phyloP scores from a whole-genome alignment of 2,888 invertebrate species.

The Drosophila mimetica region DNA sequence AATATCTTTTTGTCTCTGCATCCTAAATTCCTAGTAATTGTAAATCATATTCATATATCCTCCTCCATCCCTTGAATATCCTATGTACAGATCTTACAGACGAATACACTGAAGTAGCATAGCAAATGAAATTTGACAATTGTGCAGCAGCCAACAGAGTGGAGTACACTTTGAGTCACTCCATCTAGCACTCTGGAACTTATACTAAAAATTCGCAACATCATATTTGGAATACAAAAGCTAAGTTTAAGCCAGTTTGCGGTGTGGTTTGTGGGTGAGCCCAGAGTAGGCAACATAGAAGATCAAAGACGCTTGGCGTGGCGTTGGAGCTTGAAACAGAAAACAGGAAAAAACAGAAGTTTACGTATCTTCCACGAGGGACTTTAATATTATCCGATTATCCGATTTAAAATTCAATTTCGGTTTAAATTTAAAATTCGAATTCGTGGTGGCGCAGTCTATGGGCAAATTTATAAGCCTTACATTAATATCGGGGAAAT shows the following conservation, averaged over 20 bases:
- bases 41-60: slow-evolving; percentile 29
- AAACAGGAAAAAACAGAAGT: not conserved
- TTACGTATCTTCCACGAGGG: slow-evolving; percentile 6
- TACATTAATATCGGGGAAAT: slow-evolving; percentile 10
- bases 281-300: slow-evolving; percentile 16
- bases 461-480: slow-evolving; percentile 13
- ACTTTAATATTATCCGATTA: not conserved
- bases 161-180: slow-evolving; percentile 22
- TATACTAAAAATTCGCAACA: slow-evolving; percentile 28
- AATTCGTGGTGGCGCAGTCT: slow-evolving; percentile 34
- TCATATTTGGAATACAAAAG: slow-evolving; percentile 31
- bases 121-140: slow-evolving; percentile 21
- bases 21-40: slow-evolving; percentile 20
- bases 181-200: slow-evolving; percentile 15
- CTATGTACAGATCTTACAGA: slow-evolving; percentile 34
- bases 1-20: slow-evolving; percentile 28
- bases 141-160: slow-evolving; percentile 27
- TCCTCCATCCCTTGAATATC: slow-evolving; percentile 17
- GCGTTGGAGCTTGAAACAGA: not conserved
- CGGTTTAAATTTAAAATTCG: slow-evolving; percentile 5
- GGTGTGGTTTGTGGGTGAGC: slow-evolving; percentile 12
- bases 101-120: slow-evolving; percentile 14
- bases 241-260: slow-evolving; percentile 22
- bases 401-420: not conserved
- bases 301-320: slow-evolving; percentile 27